A percentile compares a stretch with the other conserved stretches of the same genome.
These are phyloP conservation scores for Myzus persicae DNA, from an alignment of 1,140 invertebrate genomes.

Conservation along the genomic window DNA sequence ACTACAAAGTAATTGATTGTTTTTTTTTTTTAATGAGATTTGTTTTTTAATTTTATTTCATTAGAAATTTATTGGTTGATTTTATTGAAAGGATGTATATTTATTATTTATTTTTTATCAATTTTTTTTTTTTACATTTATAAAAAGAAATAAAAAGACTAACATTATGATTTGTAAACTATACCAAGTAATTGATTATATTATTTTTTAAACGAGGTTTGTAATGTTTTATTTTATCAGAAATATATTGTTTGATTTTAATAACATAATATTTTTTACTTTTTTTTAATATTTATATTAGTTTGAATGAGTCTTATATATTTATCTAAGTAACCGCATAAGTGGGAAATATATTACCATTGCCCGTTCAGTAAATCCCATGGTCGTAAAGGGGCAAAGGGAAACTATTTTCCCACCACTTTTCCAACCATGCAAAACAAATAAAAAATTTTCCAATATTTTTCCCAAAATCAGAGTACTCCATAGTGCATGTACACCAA, in stretches of 20 bases:
- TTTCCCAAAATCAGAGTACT: no score
- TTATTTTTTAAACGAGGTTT: no score
- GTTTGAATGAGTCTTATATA: neutral
- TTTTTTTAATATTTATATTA: neutral
- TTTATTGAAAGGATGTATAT: neutral
- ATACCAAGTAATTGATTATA: neutral
- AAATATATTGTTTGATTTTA: no score
- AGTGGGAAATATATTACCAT: neutral
- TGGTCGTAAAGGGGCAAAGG: constrained; percentile 5
- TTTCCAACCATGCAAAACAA: constrained; percentile 1
- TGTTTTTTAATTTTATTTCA: neutral
- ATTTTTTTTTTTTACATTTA: neutral
- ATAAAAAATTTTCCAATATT: neutral
- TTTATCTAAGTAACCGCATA: neutral
- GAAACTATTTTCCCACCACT: constrained; percentile 6
- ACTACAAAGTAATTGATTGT: no score
- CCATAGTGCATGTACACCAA: no score
- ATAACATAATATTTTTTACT: neutral
- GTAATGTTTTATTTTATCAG: no score
- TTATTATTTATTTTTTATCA: constrained; percentile 4
- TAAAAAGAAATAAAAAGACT: neutral
- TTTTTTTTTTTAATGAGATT: neutral
- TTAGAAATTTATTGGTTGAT: neutral
- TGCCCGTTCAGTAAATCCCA: neutral
- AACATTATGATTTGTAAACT: neutral